Evolutionary conservation across 2,888 invertebrate species (phyloP), one percentile per base, ranked within the genome.

Genomic region (Keiferia lycopersicella): DNA sequence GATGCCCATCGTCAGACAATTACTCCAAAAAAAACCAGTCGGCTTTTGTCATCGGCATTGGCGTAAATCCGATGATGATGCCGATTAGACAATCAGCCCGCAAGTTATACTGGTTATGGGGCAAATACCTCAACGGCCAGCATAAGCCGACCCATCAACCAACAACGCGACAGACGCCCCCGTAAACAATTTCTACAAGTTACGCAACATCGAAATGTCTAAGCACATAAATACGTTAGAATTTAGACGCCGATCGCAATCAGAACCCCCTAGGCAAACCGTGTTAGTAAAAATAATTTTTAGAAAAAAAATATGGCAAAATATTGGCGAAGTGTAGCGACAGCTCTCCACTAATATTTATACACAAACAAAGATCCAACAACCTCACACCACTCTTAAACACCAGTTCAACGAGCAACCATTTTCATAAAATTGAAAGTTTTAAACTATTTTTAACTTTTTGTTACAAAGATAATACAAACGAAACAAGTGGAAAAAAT

Each of bases 291-390:
- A 80, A 78, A 78, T 74, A 76, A 75, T 67, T 77, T 80, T 77
- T 81, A 76, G 76, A 78, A 78, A 78, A 76, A 77, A 79, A 80
- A 82, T 90, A 91, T 91, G 90, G 91, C 91, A 90, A 89, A 90
- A 87, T 81, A 90, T 87, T 88, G 88, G 88, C 88, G 85, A 87
- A 88, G 83, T 85, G 73, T 81, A 83, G 80, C 82, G 72, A 77
- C 65, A 70, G 77, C 79, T 76, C 78, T 83, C 81, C 82, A 81
- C 86, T 69, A 84, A 86, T 86, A 85, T 84, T 83, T 80, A 78
- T 72, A 71, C 77, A 76, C 77, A 76, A 77, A 76, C 70, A 71
- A 81, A 81, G 80, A 81, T 81, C 80, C 80, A 78, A 81, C 81
- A 81, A 80, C 69, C 71, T 76, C 56, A 30, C 56, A 77, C 75